Evolutionary conservation across 2,797 vertebrate species (phyloP), one percentile per base, ranked within the genome.

Genomic region (Cryptoblepharus egeriae): DNA sequence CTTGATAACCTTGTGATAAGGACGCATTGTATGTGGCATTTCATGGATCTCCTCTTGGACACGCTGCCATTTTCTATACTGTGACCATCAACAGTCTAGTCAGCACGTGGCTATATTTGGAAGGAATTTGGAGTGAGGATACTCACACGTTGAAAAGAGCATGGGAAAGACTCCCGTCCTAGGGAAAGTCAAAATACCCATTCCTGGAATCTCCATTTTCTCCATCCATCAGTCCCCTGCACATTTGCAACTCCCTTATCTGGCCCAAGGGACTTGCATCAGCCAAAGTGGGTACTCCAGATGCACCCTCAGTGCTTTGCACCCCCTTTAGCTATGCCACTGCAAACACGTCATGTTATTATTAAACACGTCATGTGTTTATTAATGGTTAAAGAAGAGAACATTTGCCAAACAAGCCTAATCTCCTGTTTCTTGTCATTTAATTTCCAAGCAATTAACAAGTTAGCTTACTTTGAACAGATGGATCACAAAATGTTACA

Each of bases 41-140:
- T 30, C 37, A 35, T 58, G 49, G 1, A 79, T 63, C 64, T 75
- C 4, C 45, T 71, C 32, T 67, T 83, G 73, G 79, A 91, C 83
- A 30, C n/a, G n/a, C 8, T 69, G 42, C 63, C 71, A 63, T 79
- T 76, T 79, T 71, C 86, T 83, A 63, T 80, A 78, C 39, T 69
- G 60, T 81, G 84, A 79, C 57, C 84, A 77, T 28, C 75, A 88
- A 52, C 58, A n/a, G 77, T 58, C 83, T 76, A 83, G 79, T 75
- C 81, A 89, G 63, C 1, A 82, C 37, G 57, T 57, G 74, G 20
- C 26, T 91, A 63, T 75, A 87, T 85, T 88, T 86, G 84, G 84
- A 92, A 86, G 86, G 0, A 1, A 37, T 91, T 88, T 80, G 80
- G 63, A 89, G 71, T 69, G 65, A 71, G 84, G 83, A 84, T 61